Percentiles rank a stretch among this genome's conserved stretches.
phyloP scores from a whole-genome alignment of 2,888 invertebrate species.

The Polymixis lichenea region DNA sequence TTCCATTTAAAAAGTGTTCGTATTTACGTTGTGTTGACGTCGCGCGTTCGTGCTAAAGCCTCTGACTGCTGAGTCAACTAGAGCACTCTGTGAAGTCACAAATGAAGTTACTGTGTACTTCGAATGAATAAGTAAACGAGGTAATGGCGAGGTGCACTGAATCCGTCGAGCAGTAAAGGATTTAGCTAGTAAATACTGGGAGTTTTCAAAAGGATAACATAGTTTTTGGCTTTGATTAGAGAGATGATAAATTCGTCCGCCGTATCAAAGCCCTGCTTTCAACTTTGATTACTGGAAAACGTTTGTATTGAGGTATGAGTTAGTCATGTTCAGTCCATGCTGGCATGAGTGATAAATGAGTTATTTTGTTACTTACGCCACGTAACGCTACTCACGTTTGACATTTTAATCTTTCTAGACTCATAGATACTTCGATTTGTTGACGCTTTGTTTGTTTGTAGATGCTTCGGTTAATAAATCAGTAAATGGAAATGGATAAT shows the following conservation, averaged over 20 bases:
- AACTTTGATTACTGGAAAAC: not conserved
- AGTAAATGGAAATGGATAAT: too few relatives aligned
- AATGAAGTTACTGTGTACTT: conserved; percentile 50
- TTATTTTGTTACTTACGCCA: too few relatives aligned
- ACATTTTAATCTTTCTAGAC: too few relatives aligned
- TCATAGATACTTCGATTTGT: too few relatives aligned
- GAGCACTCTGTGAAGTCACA: conserved; percentile 35
- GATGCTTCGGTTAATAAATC: too few relatives aligned
- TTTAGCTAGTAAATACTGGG: not conserved
- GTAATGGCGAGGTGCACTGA: conserved; percentile 21
- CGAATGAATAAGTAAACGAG: conserved; percentile 47
- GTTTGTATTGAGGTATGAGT: not conserved
- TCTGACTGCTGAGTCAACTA: conserved; percentile 10
- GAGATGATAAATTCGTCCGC: not conserved
- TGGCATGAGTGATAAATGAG: not conserved
- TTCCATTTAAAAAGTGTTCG: not conserved
- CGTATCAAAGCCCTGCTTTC: not conserved
- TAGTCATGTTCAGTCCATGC: not conserved
- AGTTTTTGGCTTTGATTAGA: conserved; percentile 6
- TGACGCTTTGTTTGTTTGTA: too few relatives aligned
- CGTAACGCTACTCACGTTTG: too few relatives aligned
- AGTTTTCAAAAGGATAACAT: not conserved
- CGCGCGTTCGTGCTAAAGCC: not conserved
- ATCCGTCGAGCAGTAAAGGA: not conserved
- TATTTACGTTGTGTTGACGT: not conserved